These are phyloP conservation scores for Melanostoma mellinum DNA, from an alignment of 2,888 invertebrate species.

Conservation along the genomic window DNA sequence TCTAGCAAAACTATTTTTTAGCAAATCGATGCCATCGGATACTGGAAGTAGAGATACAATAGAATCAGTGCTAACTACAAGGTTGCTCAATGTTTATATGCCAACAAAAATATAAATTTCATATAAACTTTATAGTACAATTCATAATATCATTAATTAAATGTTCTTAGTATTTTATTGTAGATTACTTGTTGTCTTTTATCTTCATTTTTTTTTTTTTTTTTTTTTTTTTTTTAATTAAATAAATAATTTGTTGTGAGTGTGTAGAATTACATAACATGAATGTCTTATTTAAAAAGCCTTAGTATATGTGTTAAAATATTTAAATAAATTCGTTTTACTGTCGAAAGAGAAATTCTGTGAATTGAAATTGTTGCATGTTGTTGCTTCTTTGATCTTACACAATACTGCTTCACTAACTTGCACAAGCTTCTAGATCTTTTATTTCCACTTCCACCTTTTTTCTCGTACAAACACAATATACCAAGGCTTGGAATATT, in stretches of 20 bases:
- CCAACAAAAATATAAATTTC: conserved; percentile 6
- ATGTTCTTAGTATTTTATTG: conserved; percentile 43
- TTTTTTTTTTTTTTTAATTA: background rate
- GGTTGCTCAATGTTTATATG: conserved; percentile 77
- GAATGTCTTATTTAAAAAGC: too few relatives aligned
- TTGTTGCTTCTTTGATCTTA: conserved; percentile 6
- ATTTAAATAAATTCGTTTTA: too few relatives aligned
- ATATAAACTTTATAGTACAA: conserved; percentile 13
- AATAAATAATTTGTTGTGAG: too few relatives aligned
- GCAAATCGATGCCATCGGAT: conserved; percentile 83
- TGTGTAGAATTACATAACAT: too few relatives aligned
- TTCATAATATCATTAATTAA: conserved; percentile 45
- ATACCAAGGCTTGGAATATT: background rate
- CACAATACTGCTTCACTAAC: conserved; percentile 12
- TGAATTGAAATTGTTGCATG: conserved; percentile 24
- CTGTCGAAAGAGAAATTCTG: background rate
- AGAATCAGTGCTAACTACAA: conserved; percentile 82
- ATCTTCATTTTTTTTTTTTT: conserved; percentile 2
- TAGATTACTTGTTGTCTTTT: conserved; percentile 50
- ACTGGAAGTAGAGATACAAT: conserved; percentile 82
- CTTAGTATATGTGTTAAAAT: too few relatives aligned
- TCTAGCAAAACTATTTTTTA: conserved; percentile 89
- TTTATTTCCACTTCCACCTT: background rate
- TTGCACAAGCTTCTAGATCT: conserved; percentile 7
- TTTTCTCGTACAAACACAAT: too few relatives aligned